These are phyloP conservation scores for Avahi laniger DNA, from an alignment of 2,797 vertebrate species.

Conservation along the genomic window DNA sequence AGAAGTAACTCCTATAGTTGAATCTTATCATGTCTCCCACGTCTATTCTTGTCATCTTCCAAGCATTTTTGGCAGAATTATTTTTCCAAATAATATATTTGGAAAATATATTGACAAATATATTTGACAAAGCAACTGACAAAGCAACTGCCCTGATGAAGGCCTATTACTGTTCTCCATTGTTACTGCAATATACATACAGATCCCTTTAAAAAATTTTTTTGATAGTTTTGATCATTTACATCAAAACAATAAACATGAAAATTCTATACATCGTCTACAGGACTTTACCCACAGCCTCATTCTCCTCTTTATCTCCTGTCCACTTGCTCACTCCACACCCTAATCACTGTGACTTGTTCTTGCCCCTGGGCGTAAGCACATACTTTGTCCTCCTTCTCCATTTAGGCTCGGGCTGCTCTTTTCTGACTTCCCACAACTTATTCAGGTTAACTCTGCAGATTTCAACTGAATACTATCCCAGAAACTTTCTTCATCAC, in stretches of 20 bases:
- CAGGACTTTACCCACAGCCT: accelerated
- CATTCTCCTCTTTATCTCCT: not conserved
- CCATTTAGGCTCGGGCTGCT: not conserved
- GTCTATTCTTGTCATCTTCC: not conserved
- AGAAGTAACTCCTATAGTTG: not conserved
- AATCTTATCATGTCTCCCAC: accelerated
- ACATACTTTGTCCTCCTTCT: not conserved
- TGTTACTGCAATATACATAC: not conserved
- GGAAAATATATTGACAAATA: too few relatives aligned
- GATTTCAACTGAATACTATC: not conserved
- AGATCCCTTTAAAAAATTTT: not conserved
- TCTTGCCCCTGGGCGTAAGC: not conserved
- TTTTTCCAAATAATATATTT: not conserved
- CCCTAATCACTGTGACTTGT: not conserved
- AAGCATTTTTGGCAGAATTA: not conserved
- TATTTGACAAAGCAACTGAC: not conserved
- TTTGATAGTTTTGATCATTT: not conserved
- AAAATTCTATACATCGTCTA: not conserved
- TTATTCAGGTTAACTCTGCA: not conserved
- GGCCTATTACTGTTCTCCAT: accelerated
- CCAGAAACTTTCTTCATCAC: not conserved
- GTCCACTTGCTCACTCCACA: not conserved
- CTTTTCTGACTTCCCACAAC: not conserved
- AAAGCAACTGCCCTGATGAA: not conserved
- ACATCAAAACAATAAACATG: not conserved